Evolutionary conservation across 2,888 invertebrate species (phyloP), one percentile per base, ranked within the genome.

Genomic region (Caenorhabditis sp.): DNA sequence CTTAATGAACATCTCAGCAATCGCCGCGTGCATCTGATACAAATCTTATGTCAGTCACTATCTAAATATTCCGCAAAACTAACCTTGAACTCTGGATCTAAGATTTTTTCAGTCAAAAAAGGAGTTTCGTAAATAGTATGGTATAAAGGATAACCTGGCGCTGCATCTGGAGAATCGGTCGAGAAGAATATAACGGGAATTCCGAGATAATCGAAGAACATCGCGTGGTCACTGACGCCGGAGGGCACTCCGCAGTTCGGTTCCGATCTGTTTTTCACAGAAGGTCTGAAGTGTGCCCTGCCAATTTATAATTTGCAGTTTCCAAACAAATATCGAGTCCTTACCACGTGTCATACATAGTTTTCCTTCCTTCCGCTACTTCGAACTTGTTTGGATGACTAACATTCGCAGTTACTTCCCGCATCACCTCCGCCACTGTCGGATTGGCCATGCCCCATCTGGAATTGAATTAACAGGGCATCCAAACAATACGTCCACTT

Each of bases 211-310:
- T 92, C 90, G 32, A 93, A 88, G 82, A 93, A 93, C 2, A 92
- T 88, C 15, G 91, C 90, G 83, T 92, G 93, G 86, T 93, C 93
- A 84, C 93, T 92, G 15, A 93, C 93, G n/a, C 92, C 91, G 0
- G 92, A 93, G 0, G 93, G 90, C 20, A 80, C 62, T 20, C 60
- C 32, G 53, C 56, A 55, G 40, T 69, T 61, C 11, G 81, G 80
- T 13, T 71, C 56, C 11, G 62, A 62, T 1, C 67, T 37, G 26
- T 74, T 74, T 9, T 28, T 56, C 44, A 44, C 61, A 4, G 71
- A 67, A 2, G 69, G 71, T 4, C 20, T 24, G 37, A 20, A 80
- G 40, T 32, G 40, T 9, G 60, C 67, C 80, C 40, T 40, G 40
- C 6, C 2, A 13, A 40, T 11, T 2, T 40, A n/a, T n/a, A n/a